Base-by-base conservation (phyloP, 2,797 vertebrate species). In the Lemur catta region DNA sequence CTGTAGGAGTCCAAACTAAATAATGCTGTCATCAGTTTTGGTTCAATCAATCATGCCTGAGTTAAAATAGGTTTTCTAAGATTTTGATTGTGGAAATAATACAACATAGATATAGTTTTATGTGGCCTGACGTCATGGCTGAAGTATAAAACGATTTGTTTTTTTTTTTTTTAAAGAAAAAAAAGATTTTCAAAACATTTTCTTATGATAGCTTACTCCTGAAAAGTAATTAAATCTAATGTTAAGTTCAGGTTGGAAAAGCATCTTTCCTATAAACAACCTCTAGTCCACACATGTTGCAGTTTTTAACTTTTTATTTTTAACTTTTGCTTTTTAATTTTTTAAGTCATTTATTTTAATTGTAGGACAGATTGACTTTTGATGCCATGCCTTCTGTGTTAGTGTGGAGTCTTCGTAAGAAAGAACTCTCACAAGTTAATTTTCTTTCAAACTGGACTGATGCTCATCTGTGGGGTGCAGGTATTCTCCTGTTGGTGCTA, bases 61-160 rank as follows among this genome's bases (percentile, higher is more conserved):
- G 55, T 92, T 89, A 72, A 95, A 95, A 87, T 38, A 55, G 35
- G 9, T 55, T 67, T 63, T 93, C 55, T 20, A 71, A 90, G 85
- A 65, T 24, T 85, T 72, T 74, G 52, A 46, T 48, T 41, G 9
- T 38, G 80, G 38, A 30, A 92, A 67, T 33, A 84, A 46, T 78
- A 71, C 46, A 74, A 61, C 24, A 75, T 88, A 28, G 41, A 89
- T 87, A 72, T 65, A 86, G 46, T 88, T 84, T 90, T 67, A 52
- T 88, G 28, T 61, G 61, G 35, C 71, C 65, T 63, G 30, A 87
- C 35, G 48, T 95, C 48, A 55, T 80, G 55, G 93, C 26, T 79
- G 41, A 91, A 69, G 55, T 89, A 59, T 87, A 30, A 91, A 94
- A 85, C 33, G 33, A 46, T 75, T 86, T 38, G 2, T 38, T 38